A percentile compares a stretch with the other conserved stretches of the same genome.
These are phyloP conservation scores for Mamestra brassicae DNA, from an alignment of 2,888 invertebrate species.

Conservation along the genomic window DNA sequence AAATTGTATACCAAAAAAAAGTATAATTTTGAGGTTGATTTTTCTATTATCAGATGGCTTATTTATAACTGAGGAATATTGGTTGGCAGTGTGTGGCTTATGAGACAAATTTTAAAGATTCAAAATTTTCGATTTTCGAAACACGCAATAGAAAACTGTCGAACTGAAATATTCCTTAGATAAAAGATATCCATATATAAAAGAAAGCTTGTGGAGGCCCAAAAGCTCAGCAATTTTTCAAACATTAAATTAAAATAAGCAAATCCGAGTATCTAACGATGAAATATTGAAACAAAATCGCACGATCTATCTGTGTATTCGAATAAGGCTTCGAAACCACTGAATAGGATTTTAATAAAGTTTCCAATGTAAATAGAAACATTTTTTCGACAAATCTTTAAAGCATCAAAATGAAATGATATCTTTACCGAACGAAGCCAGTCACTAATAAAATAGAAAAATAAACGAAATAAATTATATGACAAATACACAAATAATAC, in stretches of 20 bases:
- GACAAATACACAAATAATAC: neutral
- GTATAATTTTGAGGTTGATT: neutral
- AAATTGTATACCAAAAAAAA: neutral
- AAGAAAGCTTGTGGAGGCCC: too few relatives aligned
- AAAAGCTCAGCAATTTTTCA: neutral
- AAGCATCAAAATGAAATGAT: neutral
- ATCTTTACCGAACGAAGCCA: constrained; percentile 9
- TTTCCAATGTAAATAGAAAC: neutral
- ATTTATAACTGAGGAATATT: neutral
- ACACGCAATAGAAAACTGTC: neutral
- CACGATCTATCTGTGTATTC: constrained; percentile 12
- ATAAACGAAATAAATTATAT: neutral
- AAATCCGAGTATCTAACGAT: neutral
- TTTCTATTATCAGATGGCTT: neutral
- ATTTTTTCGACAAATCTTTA: neutral
- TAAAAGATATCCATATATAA: neutral
- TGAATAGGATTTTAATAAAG: neutral
- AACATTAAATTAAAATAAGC: neutral
- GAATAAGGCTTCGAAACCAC: constrained; percentile 2
- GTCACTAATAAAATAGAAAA: neutral
- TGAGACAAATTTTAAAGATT: too few relatives aligned
- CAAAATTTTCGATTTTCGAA: neutral
- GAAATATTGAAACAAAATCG: neutral
- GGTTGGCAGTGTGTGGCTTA: too few relatives aligned
- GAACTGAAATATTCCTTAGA: neutral